phyloP scores from a whole-genome alignment of 2,797 vertebrate species.

The Liparis tanakae region DNA sequence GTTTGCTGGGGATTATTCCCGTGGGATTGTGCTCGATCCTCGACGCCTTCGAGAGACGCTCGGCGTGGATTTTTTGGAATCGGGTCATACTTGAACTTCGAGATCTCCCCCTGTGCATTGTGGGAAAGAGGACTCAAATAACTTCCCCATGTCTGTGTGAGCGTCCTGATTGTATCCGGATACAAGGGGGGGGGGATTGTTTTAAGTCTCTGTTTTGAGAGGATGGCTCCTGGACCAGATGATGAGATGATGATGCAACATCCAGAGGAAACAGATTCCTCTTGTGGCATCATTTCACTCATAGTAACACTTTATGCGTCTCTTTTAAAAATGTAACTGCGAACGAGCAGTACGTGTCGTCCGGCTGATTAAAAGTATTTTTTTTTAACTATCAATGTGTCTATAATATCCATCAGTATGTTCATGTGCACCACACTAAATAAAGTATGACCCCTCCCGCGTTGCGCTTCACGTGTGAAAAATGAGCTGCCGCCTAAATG shows the following conservation, averaged over 20 bases:
- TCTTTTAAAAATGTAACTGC: neutral
- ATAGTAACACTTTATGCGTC: too few species aligned
- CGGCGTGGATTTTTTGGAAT: neutral
- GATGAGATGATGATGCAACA: neutral
- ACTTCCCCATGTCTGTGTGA: too few species aligned
- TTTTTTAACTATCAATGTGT: neutral
- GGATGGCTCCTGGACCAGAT: neutral
- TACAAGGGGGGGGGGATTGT: neutral
- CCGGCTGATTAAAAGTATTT: neutral
- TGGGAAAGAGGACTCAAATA: too few species aligned
- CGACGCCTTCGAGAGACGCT: neutral
- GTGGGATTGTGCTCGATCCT: neutral
- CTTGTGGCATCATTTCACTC: neutral
- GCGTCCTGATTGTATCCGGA: too few species aligned
- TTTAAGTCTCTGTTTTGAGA: neutral
- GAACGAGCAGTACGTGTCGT: neutral
- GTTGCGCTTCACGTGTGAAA: slow-evolving; percentile 8
- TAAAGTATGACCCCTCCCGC: neutral
- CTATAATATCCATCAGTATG: neutral
- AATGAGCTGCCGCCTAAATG: slow-evolving; percentile 59
- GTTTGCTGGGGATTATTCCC: neutral
- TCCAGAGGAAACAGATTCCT: neutral
- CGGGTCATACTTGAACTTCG: neutral
- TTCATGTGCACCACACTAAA: neutral
- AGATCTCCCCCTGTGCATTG: neutral